These are phyloP conservation scores for Epinotia nisella DNA, from an alignment of 2,888 invertebrate genomes.

Conservation along the genomic window DNA sequence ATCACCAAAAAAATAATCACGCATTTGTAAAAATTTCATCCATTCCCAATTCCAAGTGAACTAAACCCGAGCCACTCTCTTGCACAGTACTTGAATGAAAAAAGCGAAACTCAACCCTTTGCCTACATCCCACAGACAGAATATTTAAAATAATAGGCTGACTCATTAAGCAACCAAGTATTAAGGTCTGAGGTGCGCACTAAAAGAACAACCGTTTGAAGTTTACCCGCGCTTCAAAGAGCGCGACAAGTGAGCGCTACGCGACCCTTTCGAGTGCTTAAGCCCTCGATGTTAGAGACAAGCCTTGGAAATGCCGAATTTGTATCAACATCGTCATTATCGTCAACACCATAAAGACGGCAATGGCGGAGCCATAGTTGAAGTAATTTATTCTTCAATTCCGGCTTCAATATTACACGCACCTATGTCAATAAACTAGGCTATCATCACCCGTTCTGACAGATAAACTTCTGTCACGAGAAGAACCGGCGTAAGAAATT, in stretches of 20 bases:
- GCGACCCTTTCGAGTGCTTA: slow-evolving; percentile 30
- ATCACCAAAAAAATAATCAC: too few species aligned
- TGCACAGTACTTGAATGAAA: background rate
- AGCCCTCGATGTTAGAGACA: slow-evolving; percentile 14
- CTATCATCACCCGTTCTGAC: too few species aligned
- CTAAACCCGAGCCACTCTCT: background rate
- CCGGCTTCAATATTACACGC: too few species aligned
- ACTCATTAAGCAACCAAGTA: slow-evolving; percentile 36
- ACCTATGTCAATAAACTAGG: too few species aligned
- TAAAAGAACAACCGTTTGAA: slow-evolving; percentile 39
- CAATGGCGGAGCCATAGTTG: too few species aligned
- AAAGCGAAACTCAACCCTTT: background rate
- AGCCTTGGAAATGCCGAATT: slow-evolving; percentile 4
- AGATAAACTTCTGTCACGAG: too few species aligned
- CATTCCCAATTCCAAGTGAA: background rate
- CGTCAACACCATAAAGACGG: too few species aligned
- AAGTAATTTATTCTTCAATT: too few species aligned
- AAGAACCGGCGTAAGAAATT: too few species aligned
- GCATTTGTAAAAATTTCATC: too few species aligned
- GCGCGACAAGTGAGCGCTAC: slow-evolving; percentile 23
- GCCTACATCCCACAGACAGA: slow-evolving; percentile 6
- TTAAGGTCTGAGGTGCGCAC: slow-evolving; percentile 11
- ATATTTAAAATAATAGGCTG: slow-evolving; percentile 20
- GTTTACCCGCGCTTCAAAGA: slow-evolving; percentile 30
- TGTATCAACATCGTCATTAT: background rate